phyloP scores from a whole-genome alignment of 2,113 vertebrate genomes.

The Proteles cristata region DNA sequence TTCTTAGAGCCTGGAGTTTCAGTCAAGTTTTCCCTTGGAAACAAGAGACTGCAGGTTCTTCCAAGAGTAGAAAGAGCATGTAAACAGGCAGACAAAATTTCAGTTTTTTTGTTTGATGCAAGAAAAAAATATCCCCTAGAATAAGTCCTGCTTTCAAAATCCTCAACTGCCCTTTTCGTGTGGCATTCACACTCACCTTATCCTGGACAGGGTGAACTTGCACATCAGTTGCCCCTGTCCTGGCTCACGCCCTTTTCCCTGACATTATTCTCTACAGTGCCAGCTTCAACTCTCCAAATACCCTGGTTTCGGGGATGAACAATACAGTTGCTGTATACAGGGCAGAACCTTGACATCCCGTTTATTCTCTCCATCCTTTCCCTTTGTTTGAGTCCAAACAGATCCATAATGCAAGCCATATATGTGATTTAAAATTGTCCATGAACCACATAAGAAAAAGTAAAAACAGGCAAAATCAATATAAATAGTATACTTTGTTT shows the following conservation, averaged over 20 bases:
- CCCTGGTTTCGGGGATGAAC: not conserved
- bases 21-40: not conserved
- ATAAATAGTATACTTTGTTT: not conserved
- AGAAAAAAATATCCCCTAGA: not conserved
- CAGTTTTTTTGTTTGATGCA: not conserved
- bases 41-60: not conserved
- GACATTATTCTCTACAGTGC: not conserved
- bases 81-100: not conserved
- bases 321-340: not conserved
- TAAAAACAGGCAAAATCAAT: not conserved
- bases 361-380: not conserved
- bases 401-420: not conserved
- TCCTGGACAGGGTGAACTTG: not conserved
- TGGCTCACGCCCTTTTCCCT: not conserved
- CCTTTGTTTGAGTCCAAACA: not conserved
- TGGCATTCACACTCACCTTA: not conserved
- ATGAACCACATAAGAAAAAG: not conserved
- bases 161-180: not conserved
- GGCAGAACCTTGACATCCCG: not conserved
- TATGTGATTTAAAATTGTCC: not conserved
- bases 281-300: not conserved
- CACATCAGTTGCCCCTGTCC: not conserved
- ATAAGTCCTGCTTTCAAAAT: not conserved
- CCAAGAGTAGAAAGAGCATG: not conserved
- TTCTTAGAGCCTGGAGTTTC: not conserved